Conservation (phyloP, 2,888 invertebrate genomes). For the Plemyria rubiginata region DNA sequence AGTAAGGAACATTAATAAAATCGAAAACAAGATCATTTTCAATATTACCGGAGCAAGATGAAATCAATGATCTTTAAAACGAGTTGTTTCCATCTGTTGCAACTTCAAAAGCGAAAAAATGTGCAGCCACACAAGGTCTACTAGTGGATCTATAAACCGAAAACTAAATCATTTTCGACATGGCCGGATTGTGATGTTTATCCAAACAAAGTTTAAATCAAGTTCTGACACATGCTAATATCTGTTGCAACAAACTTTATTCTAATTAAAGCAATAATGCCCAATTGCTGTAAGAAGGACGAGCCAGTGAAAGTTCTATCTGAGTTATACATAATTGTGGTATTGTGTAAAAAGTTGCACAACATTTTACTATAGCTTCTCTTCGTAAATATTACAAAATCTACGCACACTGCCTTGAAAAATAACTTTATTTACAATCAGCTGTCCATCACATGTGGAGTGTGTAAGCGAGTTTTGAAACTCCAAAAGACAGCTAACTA, state of each 20-base stretch:
- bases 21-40: not conserved
- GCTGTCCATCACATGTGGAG: constrained; percentile 42
- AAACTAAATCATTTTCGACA: constrained; percentile 18
- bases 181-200: constrained; percentile 22
- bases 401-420: constrained; percentile 25
- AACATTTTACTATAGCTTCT: constrained; percentile 33
- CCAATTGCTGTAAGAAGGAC: constrained; percentile 28
- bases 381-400: constrained; percentile 29
- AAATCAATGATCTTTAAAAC: constrained; percentile 1
- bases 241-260: constrained; percentile 20
- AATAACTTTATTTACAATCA: constrained; percentile 42
- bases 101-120: not conserved
- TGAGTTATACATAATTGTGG: constrained; percentile 16
- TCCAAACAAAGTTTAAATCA: constrained; percentile 9
- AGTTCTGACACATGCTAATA: constrained; percentile 22
- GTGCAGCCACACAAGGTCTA: not conserved
- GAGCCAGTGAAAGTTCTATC: constrained; percentile 27
- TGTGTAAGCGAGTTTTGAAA: constrained; percentile 44
- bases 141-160: not conserved
- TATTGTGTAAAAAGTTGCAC: constrained; percentile 24
- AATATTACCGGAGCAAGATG: constrained; percentile 1
- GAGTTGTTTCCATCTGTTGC: not conserved
- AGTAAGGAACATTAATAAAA: not conserved
- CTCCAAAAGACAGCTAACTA: constrained; percentile 9
- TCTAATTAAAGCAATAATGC: constrained; percentile 28